A percentile compares a stretch with the other conserved stretches of the same genome.
Conservation (phyloP, 2,797 vertebrate genomes). For the Sebastes oblongus region DNA sequence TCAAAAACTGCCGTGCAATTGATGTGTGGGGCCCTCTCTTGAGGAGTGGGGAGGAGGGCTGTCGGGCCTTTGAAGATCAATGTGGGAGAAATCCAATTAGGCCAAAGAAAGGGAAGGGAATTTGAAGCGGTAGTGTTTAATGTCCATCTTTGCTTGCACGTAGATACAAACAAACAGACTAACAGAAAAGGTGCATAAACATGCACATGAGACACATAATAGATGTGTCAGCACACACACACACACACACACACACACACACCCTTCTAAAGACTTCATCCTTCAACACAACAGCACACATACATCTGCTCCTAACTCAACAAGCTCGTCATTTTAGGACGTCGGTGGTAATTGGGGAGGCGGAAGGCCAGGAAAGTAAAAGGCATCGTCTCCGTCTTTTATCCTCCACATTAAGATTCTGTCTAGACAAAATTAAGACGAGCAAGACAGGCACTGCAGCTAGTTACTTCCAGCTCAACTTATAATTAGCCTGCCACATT, state of each 20-base stretch:
- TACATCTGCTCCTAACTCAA: constrained; percentile 69
- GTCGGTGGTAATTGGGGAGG: constrained; percentile 49
- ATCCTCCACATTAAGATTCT: constrained; percentile 58
- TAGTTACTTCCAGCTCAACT: constrained; percentile 48
- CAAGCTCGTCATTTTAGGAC: constrained; percentile 58
- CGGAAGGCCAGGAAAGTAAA: constrained; percentile 42
- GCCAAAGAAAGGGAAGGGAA: constrained; percentile 75
- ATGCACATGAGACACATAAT: constrained; percentile 35
- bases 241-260: constrained; percentile 11
- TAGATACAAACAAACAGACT: constrained; percentile 55
- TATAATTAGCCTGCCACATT: constrained; percentile 66
- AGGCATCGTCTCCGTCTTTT: constrained; percentile 43
- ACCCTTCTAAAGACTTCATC: constrained; percentile 41
- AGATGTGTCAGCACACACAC: constrained; percentile 11
- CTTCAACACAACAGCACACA: constrained; percentile 54
- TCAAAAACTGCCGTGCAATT: constrained; percentile 80
- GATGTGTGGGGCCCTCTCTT: constrained; percentile 77
- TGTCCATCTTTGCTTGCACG: constrained; percentile 57
- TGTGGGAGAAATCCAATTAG: constrained; percentile 85
- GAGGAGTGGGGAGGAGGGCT: constrained; percentile 69
- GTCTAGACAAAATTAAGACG: constrained; percentile 62
- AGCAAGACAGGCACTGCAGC: constrained; percentile 30
- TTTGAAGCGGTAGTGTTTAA: constrained; percentile 74
- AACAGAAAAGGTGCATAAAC: constrained; percentile 51
- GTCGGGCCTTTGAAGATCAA: constrained; percentile 83